Evolutionary conservation across 2,888 invertebrate genomes (phyloP), one percentile per base, ranked within the genome.

Genomic region (Drosophila longiperda): DNA sequence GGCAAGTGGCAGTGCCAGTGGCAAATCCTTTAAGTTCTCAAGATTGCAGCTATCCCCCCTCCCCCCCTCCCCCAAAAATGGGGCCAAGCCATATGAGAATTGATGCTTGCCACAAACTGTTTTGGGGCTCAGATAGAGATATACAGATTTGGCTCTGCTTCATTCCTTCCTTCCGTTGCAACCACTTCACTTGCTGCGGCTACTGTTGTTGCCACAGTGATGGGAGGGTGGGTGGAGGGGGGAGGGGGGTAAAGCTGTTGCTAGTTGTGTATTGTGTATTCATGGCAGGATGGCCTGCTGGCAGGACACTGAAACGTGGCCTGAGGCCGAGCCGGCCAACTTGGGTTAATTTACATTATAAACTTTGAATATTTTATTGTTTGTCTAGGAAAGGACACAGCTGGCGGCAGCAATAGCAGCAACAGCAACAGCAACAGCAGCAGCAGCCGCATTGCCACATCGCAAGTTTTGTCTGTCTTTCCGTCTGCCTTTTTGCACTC

Each of bases 271-370:
- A 87, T 84, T 84, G 85, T 81, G 77, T 84, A 87, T 85, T 87
- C 87, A 87, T 85, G 87, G 80, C 66, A 58, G 53, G 55, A 55
- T 54, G 64, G 64, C 78, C 54, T 54, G 23, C 17, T 54, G 54
- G 34, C 54, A 80, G 76, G 63, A 71, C 74, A 65, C 62, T 61
- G 54, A 66, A 83, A 78, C 73, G 78, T 83, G 76, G 83, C 78
- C 83, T 66, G 64, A 67, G 81, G 70, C 75, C 65, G 72, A 73
- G 68, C 65, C 61, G 65, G 74, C 73, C 82, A 82, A 89, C 82
- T 87, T 84, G 89, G 89, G 89, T 86, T 89, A 89, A 89, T 86
- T 86, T 86, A 89, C 89, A 86, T 86, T 89, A 86, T 86, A 86
- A 86, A 86, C 86, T 86, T 86, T 86, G 86, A 86, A 86, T 86